These are phyloP conservation scores for Enteromius unitaeniatus DNA, from an alignment of 2,797 vertebrate genomes.

Conservation along the genomic window DNA sequence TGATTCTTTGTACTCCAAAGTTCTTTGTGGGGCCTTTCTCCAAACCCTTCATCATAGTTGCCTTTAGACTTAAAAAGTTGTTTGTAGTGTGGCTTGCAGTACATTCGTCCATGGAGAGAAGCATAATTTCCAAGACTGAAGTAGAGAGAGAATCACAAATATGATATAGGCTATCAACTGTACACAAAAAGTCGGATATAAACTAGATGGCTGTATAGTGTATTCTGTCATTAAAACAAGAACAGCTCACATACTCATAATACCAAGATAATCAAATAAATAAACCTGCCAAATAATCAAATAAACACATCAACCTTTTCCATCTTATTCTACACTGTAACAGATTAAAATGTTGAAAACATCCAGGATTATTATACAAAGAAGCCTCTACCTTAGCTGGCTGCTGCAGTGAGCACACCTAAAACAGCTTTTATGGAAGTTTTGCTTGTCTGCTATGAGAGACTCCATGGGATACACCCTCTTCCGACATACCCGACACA, in stretches of 20 bases:
- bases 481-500: constrained; percentile 90
- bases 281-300: too few relatives aligned
- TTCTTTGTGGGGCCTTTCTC: constrained; percentile 94
- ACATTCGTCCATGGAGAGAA: constrained; percentile 98
- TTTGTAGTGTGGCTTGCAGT: constrained; percentile 97
- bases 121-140: constrained; percentile 95
- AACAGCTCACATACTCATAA: not conserved
- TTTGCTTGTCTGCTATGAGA: constrained; percentile 92
- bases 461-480: constrained; percentile 97
- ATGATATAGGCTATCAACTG: not conserved
- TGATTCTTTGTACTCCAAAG: constrained; percentile 85
- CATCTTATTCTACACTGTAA: not conserved
- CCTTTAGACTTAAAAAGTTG: constrained; percentile 99
- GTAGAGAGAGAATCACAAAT: constrained; percentile 50
- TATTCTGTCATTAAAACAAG: not conserved
- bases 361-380: not conserved
- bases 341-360: constrained; percentile 4
- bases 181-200: not conserved
- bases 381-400: constrained; percentile 87
- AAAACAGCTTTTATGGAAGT: constrained; percentile 97
- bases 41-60: constrained; percentile 99
- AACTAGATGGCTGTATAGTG: not conserved
- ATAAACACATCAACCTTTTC: not conserved
- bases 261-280: too few relatives aligned
- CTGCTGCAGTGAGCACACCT: constrained; percentile 91